Base-by-base conservation (phyloP, 2,797 vertebrate genomes). In the Typhlichthys subterraneus region DNA sequence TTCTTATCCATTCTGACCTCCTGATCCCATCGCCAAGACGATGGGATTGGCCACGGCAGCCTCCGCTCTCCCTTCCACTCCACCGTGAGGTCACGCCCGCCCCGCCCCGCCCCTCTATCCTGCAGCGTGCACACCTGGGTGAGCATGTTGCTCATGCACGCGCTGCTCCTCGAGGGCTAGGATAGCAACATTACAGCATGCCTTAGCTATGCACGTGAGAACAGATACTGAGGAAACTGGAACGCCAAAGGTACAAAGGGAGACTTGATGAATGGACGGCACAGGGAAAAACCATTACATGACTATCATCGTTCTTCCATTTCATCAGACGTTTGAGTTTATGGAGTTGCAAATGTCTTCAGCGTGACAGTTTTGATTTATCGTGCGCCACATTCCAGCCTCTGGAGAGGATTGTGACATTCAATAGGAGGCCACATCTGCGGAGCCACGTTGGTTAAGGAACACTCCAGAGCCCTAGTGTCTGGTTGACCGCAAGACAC, bases 391-490 rank as follows among this genome's bases (percentile, higher is more conserved):
- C 57, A 82, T 74, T 42, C n/a, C 53, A 57, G 11, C 29, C 48
- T 59, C 53, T 38, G 45, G 6, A 49, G 69, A 73, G 51, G 67
- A 57, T 58, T 0, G 12, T 64, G 83, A 79, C 75, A 80, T 73
- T 77, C 65, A 68, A 63, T 66, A 64, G n/a, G 52, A 77, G 81
- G 84, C 76, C 82, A 83, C 81, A 84, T 82, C 75, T 87, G 85
- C 61, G 50, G 63, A 73, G 59, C 73, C 59, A 57, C 17, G 69
- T 59, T 58, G 65, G 78, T 75, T 70, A 45, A 67, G 19, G 83
- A 75, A 69, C 31, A 53, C 61, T 10, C 73, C 75, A 84, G 70
- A 84, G 77, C 59, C 54, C 52, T 69, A 72, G 63, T 69, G 77
- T 58, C 67, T 72, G 57, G 31, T 72, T 71, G 71, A 80, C 72